These are phyloP conservation scores for Philaethria dido DNA, from an alignment of 2,888 invertebrate species.

Conservation along the genomic window DNA sequence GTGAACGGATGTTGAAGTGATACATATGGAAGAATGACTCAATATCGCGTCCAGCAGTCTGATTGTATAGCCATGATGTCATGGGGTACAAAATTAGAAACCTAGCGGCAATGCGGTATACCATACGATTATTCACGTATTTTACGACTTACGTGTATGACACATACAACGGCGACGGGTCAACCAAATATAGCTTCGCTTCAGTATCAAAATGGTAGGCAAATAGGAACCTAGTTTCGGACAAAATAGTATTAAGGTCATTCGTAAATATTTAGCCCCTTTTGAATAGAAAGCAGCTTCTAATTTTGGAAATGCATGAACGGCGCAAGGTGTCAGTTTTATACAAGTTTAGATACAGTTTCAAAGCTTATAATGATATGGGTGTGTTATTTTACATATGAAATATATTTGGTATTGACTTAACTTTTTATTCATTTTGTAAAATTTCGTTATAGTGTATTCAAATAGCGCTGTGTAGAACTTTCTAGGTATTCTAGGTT, in stretches of 20 bases:
- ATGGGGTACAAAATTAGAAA: slow-evolving; percentile 50
- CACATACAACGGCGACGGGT: slow-evolving; percentile 38
- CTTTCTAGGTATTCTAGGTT: too few relatives aligned
- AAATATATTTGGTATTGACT: too few relatives aligned
- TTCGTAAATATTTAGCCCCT: slow-evolving; percentile 40
- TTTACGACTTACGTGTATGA: slow-evolving; percentile 47
- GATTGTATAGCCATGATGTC: slow-evolving; percentile 48
- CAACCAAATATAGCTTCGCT: slow-evolving; percentile 31
- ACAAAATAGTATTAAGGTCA: slow-evolving; percentile 41
- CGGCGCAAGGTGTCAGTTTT: slow-evolving; percentile 1
- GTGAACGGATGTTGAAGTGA: slow-evolving; percentile 30
- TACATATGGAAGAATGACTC: slow-evolving; percentile 39
- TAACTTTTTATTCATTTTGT: too few relatives aligned
- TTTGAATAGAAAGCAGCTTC: slow-evolving; percentile 35
- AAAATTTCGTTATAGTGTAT: too few relatives aligned
- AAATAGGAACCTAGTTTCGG: slow-evolving; percentile 23
- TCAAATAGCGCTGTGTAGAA: too few relatives aligned
- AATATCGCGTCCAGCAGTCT: slow-evolving; percentile 48
- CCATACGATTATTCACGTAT: slow-evolving; percentile 48
- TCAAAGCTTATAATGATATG: background rate
- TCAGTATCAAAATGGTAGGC: slow-evolving; percentile 27
- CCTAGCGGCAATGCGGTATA: slow-evolving; percentile 43
- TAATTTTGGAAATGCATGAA: slow-evolving; percentile 33
- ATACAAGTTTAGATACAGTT: background rate
- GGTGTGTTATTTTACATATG: background rate